These are phyloP conservation scores for Pipistrellus pipistrellus DNA, from an alignment of 2,797 vertebrate genomes.

Conservation along the genomic window DNA sequence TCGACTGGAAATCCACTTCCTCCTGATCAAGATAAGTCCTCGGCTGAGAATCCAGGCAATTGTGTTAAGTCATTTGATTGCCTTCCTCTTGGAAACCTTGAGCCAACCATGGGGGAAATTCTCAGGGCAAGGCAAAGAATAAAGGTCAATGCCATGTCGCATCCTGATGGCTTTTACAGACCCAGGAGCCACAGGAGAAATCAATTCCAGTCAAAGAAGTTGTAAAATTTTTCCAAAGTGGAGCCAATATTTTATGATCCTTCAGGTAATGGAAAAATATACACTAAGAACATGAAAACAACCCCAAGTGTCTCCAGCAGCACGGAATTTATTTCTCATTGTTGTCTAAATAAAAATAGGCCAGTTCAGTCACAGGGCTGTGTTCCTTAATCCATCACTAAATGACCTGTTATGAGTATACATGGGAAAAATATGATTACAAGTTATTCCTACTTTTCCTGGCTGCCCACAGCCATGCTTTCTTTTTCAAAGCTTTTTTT, in stretches of 20 bases:
- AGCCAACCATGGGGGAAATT: slow-evolving; percentile 78
- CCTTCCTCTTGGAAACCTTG: slow-evolving; percentile 80
- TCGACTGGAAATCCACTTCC: slow-evolving; percentile 69
- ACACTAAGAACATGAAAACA: slow-evolving; percentile 67
- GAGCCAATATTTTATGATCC: slow-evolving; percentile 74
- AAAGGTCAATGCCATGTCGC: slow-evolving; percentile 66
- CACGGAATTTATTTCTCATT: slow-evolving; percentile 36
- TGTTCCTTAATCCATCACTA: slow-evolving; percentile 8
- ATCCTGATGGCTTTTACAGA: slow-evolving; percentile 80
- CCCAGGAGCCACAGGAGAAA: slow-evolving; percentile 66
- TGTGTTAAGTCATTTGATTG: slow-evolving; percentile 78
- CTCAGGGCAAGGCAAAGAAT: slow-evolving; percentile 73
- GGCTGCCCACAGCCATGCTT: slow-evolving; percentile 1
- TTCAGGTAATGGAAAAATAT: slow-evolving; percentile 77
- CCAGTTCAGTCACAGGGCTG: background rate
- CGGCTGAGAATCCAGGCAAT: slow-evolving; percentile 34
- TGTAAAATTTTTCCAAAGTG: slow-evolving; percentile 31
- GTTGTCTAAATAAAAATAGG: slow-evolving; percentile 76
- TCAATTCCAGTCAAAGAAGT: slow-evolving; percentile 76
- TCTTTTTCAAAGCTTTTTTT: slow-evolving; percentile 45
- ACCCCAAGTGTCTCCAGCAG: background rate
- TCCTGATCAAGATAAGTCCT: slow-evolving; percentile 78
- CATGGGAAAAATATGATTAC: slow-evolving; percentile 50
- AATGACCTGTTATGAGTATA: slow-evolving; percentile 37
- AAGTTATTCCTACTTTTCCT: slow-evolving; percentile 47